These are phyloP conservation scores for Lates japonicus DNA, from an alignment of 2,797 vertebrate genomes.

Conservation along the genomic window DNA sequence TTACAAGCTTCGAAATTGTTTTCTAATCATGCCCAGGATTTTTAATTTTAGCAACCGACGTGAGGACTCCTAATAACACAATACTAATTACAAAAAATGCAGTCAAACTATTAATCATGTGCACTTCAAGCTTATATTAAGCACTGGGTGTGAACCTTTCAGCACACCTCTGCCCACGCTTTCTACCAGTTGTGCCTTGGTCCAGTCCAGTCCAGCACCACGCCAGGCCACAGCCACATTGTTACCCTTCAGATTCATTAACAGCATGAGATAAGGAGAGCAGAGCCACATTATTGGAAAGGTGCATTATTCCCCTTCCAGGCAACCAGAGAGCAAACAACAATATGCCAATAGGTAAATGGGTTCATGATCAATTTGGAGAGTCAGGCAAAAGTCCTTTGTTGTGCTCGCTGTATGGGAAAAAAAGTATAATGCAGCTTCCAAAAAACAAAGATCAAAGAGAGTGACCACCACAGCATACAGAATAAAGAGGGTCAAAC, in stretches of 20 bases:
- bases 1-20: neutral
- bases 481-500: slow-evolving; percentile 70
- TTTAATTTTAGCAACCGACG: neutral
- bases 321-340: slow-evolving; percentile 61
- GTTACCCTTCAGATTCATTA: slow-evolving; percentile 61
- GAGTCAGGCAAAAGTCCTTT: slow-evolving; percentile 36
- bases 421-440: slow-evolving; percentile 83
- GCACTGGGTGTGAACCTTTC: slow-evolving; percentile 28
- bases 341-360: slow-evolving; percentile 50
- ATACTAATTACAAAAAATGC: neutral
- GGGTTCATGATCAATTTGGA: slow-evolving; percentile 41
- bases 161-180: slow-evolving; percentile 19
- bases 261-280: slow-evolving; percentile 68
- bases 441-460: slow-evolving; percentile 78
- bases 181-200: slow-evolving; percentile 61
- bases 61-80: no score
- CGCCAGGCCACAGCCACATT: slow-evolving; percentile 45
- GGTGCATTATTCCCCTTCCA: slow-evolving; percentile 84
- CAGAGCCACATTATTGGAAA: slow-evolving; percentile 73
- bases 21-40: neutral
- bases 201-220: slow-evolving; percentile 68
- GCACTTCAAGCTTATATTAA: neutral
- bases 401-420: slow-evolving; percentile 67
- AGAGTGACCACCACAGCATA: slow-evolving; percentile 80
- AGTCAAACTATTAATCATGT: neutral